Conservation (phyloP, 2,888 invertebrate species). For the Hymenopus coronatus region DNA sequence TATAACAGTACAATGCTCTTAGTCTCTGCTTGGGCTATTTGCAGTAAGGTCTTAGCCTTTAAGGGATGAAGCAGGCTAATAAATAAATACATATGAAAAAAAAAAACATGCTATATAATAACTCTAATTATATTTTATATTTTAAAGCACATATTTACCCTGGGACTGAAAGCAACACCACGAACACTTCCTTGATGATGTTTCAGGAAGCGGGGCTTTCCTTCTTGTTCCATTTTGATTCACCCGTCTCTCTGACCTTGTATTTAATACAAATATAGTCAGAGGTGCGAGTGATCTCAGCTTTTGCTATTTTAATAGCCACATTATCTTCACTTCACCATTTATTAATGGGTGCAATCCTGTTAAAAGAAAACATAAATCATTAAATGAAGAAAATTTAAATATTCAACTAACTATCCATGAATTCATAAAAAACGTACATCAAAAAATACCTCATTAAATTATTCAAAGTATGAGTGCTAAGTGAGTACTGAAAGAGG, state of each 20-base stretch:
- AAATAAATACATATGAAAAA: neutral
- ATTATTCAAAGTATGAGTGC: no score
- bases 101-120: neutral
- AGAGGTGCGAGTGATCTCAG: conserved; percentile 13
- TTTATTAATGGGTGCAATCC: neutral
- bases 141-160: conserved; percentile 38
- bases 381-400: no score
- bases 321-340: neutral
- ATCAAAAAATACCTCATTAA: no score
- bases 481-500: no score
- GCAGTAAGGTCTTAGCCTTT: no score
- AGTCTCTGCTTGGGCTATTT: no score
- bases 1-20: no score
- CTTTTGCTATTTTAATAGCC: conserved; percentile 12
- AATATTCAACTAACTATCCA: no score
- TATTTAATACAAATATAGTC: neutral
- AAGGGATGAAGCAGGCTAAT: neutral
- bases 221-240: conserved; percentile 45
- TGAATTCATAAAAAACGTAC: no score
- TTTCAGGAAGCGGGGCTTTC: conserved; percentile 45
- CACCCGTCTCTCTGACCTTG: conserved; percentile 17
- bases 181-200: conserved; percentile 46
- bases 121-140: conserved; percentile 9
- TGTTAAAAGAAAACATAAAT: neutral
- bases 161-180: conserved; percentile 46